phyloP scores from a whole-genome alignment of 2,888 invertebrate genomes.

The Argyresthia goedartella region DNA sequence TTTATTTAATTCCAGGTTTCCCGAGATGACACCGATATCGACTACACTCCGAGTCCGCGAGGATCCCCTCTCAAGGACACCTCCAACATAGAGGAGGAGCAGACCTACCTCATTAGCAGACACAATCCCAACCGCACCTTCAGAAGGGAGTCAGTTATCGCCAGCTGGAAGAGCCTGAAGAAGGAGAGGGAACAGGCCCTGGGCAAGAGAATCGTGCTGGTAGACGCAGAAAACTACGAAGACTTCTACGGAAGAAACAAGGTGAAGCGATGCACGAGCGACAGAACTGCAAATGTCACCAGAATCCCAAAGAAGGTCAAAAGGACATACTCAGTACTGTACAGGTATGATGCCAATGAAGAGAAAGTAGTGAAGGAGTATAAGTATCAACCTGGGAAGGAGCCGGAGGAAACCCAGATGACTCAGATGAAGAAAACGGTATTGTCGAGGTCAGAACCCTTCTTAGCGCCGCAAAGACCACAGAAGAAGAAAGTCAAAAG shows the following conservation, averaged over 20 bases:
- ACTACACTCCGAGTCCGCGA: constrained; percentile 53
- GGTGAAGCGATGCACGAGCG: constrained; percentile 61
- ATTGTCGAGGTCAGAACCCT: constrained; percentile 50
- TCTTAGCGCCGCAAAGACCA: constrained; percentile 39
- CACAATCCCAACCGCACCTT: constrained; percentile 65
- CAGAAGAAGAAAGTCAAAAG: constrained; percentile 61
- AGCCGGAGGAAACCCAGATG: constrained; percentile 21
- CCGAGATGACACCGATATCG: constrained; percentile 57
- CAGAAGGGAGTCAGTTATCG: constrained; percentile 61
- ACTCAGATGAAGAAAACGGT: constrained; percentile 31
- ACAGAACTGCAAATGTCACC: constrained; percentile 39
- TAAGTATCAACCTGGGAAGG: constrained; percentile 50
- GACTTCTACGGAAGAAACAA: constrained; percentile 59
- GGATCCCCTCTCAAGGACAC: constrained; percentile 60
- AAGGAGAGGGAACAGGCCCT: constrained; percentile 61
- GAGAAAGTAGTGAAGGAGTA: constrained; percentile 62
- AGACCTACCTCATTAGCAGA: constrained; percentile 54
- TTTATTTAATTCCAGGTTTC: constrained; percentile 48
- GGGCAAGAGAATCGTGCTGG: constrained; percentile 54
- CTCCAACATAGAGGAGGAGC: constrained; percentile 55
- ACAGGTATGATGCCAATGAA: constrained; percentile 56
- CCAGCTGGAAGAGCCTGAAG: constrained; percentile 63
- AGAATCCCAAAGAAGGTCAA: constrained; percentile 53
- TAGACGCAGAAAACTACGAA: constrained; percentile 52
- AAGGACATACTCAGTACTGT: constrained; percentile 57